Evolutionary conservation across 2,113 vertebrate species (phyloP), one percentile per base, ranked within the genome.

Genomic region (Nibea coibor): DNA sequence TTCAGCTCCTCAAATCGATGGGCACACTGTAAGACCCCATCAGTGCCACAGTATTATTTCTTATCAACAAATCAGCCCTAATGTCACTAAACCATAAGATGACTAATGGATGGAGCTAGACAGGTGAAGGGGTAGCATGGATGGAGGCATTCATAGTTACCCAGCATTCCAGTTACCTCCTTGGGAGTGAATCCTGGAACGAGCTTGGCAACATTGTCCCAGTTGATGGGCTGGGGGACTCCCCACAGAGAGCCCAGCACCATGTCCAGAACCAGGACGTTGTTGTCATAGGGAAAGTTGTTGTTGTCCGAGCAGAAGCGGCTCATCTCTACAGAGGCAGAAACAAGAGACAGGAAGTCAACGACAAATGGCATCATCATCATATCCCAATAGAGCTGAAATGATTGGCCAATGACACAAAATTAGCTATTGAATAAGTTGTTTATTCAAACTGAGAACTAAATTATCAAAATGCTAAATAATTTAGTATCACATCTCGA

Each of bases 1-100:
- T 97, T 97, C 93, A 99, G 93, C 84, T 99, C 98, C 91, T 99
- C 98, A 93, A 97, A 99, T 42, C 98, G 96, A 89, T 94, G 96
- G 80, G 97, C 96, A 93, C 98, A 99, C 98, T 99, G 90, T 66
- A 63, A 75, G 90, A 82, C 42, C 59, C 86, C 31, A 85, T 47
- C 28, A 77, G 35, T 12, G 57, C 20, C 22, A 39, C 3, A 22
- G 24, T 14, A 8, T 54, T 47, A 61, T 51, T 57, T 56, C 17
- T 50, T 0, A 39, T 56, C 22, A 47, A 59, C 28, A 48, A 31
- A 26, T 10, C 47, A 50, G 39, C 24, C 28, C 19, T 48, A 0
- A 71, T 19, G 28, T 12, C 39, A 22, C 31, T 12, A 48, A 74
- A 47, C n/a, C 39, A 35, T 50, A 45, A 11, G 24, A 47, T 22